A percentile compares a stretch with the other conserved stretches of the same genome.
Evolutionary conservation across 2,113 vertebrate species (phyloP).

Genomic region (Pandion haliaetus): DNA sequence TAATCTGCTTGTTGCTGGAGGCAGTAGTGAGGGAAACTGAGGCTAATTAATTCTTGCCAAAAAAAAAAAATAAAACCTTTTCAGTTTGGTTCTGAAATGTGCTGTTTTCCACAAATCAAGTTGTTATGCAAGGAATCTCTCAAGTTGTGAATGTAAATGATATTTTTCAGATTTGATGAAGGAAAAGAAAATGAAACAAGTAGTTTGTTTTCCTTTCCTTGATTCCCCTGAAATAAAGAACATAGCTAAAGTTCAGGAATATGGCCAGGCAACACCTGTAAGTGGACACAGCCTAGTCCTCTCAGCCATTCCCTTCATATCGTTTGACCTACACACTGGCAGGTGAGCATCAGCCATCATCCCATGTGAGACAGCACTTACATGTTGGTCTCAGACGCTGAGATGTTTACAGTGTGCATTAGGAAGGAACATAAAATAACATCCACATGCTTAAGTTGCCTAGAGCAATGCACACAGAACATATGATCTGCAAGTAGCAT

Average conservation of each 20-base stretch:
- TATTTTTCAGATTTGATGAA: neutral
- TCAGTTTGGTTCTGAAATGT: neutral
- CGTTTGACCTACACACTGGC: neutral
- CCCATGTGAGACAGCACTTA: neutral
- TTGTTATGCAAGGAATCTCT: neutral
- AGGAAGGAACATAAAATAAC: neutral
- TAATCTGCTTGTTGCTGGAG: neutral
- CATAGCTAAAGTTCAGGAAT: neutral
- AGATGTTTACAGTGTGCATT: neutral
- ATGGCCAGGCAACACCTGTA: neutral
- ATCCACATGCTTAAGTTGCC: neutral
- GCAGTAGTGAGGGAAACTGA: neutral
- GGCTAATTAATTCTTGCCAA: neutral
- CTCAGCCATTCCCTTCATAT: neutral
- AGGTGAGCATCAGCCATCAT: neutral
- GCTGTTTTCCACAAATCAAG: neutral
- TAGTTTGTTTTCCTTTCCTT: neutral
- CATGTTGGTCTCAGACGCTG: neutral
- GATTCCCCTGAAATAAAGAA: neutral
- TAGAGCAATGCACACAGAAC: rapidly evolving
- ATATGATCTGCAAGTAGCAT: neutral
- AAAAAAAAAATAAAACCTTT: neutral
- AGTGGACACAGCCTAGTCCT: neutral
- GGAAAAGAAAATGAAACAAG: neutral
- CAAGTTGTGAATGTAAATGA: neutral